These are phyloP conservation scores for Picathartes gymnocephalus DNA, from an alignment of 2,113 vertebrate species.

Conservation along the genomic window DNA sequence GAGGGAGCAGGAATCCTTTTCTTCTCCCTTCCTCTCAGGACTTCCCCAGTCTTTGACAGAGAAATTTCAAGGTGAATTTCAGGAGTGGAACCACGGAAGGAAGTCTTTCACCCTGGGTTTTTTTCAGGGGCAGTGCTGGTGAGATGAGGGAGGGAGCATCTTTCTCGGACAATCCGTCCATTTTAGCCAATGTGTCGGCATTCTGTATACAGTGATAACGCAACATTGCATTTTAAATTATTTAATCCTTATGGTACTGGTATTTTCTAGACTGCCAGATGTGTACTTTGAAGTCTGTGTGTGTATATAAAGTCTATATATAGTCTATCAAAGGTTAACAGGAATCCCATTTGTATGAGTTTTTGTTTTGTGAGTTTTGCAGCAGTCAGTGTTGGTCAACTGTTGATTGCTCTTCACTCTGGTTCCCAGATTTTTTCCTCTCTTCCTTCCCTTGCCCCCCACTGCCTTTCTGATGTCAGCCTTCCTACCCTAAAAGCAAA, in stretches of 20 bases:
- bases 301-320: constrained; percentile 35
- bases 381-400: background rate
- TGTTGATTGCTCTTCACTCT: constrained; percentile 27
- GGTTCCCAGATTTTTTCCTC: background rate
- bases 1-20: background rate
- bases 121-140: background rate
- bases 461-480: constrained; percentile 20
- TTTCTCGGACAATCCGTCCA: background rate
- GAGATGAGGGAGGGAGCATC: background rate
- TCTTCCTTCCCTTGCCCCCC: background rate
- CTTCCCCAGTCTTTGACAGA: background rate
- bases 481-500: constrained; percentile 13
- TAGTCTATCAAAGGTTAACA: constrained; percentile 24
- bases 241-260: constrained; percentile 36
- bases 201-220: background rate
- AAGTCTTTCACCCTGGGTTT: background rate
- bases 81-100: background rate
- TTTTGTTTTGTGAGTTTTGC: constrained; percentile 40
- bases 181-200: background rate
- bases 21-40: background rate
- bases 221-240: constrained; percentile 45
- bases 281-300: constrained; percentile 6
- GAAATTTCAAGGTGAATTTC: background rate
- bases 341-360: background rate
- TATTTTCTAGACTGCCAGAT: constrained; percentile 39